Percentiles rank a stretch among this genome's conserved stretches.
phyloP scores from a whole-genome alignment of 2,797 vertebrate genomes.

The Hippocampus kuda region DNA sequence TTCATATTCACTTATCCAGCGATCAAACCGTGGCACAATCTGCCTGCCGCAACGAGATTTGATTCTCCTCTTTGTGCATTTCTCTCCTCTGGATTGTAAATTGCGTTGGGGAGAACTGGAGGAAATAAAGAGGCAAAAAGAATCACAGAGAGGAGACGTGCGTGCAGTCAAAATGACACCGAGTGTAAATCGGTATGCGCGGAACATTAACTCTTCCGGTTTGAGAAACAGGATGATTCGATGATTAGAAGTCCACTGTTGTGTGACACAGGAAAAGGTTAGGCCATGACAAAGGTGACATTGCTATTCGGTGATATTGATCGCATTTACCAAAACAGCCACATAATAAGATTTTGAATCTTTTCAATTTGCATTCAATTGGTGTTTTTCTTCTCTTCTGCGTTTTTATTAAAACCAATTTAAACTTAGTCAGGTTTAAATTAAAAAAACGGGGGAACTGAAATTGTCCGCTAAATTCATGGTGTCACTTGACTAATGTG shows the following conservation, averaged over 20 bases:
- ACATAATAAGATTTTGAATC: background rate
- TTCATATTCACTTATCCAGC: background rate
- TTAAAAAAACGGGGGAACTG: background rate
- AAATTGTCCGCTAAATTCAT: background rate
- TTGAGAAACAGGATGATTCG: conserved; percentile 6
- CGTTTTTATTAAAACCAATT: background rate
- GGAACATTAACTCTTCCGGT: conserved; percentile 33
- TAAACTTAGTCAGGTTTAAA: background rate
- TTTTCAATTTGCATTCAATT: too few relatives aligned
- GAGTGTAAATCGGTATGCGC: conserved; percentile 36
- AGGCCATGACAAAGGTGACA: conserved; percentile 21
- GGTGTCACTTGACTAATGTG: conserved; percentile 11
- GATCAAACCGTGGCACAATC: background rate
- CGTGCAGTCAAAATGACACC: conserved; percentile 29
- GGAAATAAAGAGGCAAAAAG: background rate
- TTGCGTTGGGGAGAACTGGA: background rate
- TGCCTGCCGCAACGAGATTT: background rate
- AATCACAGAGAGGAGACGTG: conserved; percentile 2
- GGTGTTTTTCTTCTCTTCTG: background rate
- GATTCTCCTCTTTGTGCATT: background rate
- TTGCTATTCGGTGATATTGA: conserved; percentile 20
- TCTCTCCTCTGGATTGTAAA: background rate
- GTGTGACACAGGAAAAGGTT: conserved; percentile 17
- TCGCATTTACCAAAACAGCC: conserved; percentile 10
- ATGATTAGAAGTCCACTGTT: conserved; percentile 4